phyloP scores from a whole-genome alignment of 2,888 invertebrate genomes.

The Pogonocherus hispidulus region DNA sequence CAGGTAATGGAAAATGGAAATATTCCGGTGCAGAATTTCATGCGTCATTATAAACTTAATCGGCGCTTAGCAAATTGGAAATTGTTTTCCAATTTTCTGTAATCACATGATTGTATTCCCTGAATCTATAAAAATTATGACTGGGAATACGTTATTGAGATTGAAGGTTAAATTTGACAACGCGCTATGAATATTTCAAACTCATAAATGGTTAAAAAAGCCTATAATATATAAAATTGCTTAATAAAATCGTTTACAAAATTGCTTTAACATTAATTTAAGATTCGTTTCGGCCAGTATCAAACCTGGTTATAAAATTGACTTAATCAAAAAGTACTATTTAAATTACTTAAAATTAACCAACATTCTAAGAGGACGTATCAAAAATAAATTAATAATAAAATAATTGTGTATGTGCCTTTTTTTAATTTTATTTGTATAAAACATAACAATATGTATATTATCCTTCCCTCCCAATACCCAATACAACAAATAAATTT shows the following conservation, averaged over 20 bases:
- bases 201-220: not conserved
- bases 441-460: no score
- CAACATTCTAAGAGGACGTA: no score
- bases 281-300: no score
- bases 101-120: conserved; percentile 4
- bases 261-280: no score
- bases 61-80: conserved; percentile 25
- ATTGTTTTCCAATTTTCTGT: conserved; percentile 8
- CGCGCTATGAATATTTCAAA: conserved; percentile 2
- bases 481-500: no score
- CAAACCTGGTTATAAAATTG: no score
- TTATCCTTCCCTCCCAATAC: no score
- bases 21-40: conserved; percentile 26
- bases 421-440: no score
- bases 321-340: no score
- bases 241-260: not conserved
- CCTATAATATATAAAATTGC: not conserved
- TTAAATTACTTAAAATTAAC: no score
- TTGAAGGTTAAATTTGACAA: not conserved
- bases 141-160: conserved; percentile 2
- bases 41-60: conserved; percentile 9
- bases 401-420: no score
- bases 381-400: no score
- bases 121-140: conserved; percentile 3
- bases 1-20: conserved; percentile 43